Evolutionary conservation across 1,140 invertebrate genomes (phyloP), one percentile per base, ranked within the genome.

Genomic region (Trypoxylus dichotomus): DNA sequence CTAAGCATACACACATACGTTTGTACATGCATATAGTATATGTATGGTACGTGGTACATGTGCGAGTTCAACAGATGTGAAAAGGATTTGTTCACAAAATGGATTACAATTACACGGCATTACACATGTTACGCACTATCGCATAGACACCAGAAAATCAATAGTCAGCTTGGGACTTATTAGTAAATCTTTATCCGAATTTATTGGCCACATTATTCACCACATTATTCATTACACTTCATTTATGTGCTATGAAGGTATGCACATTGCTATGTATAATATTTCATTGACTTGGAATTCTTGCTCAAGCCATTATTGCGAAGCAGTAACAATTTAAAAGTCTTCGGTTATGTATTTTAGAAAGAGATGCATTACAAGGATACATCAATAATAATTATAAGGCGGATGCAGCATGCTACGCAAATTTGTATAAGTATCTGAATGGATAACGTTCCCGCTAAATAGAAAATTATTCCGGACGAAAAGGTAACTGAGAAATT

Each of bases 21-120:
- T n/a, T n/a, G 47, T 58, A 58, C 47, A 58, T 3, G 13, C 47
- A 13, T 58, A 8, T 5, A 2, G 21, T 68, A 68, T 13, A 29
- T 3, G 21, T 25, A 68, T 29, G 60, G 7, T 68, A 24, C 15
- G 13, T 13, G 24, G 27, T 68, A 68, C 72, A 75, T 78, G 77
- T 74, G 73, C 68, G 72, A 60, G n/a, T 41, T 58, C 47, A 75
- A 76, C 78, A 79, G 78, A 79, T 79, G 78, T 79, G 78, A 71
- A 79, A 79, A 79, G 79, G 77, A 79, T 80, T 80, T 80, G 58
- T 41, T 41, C 37, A 43, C 78, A 79, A 80, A 80, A 76, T 68
- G 76, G 79, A 79, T 79, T 79, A 79, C 76, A 79, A 79, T 79
- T 79, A 79, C 77, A 79, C 58, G 79, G 79, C 47, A 76, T 79